These are phyloP conservation scores for Chaetoderma sp. DNA, from an alignment of 2,888 invertebrate genomes.

Conservation along the genomic window DNA sequence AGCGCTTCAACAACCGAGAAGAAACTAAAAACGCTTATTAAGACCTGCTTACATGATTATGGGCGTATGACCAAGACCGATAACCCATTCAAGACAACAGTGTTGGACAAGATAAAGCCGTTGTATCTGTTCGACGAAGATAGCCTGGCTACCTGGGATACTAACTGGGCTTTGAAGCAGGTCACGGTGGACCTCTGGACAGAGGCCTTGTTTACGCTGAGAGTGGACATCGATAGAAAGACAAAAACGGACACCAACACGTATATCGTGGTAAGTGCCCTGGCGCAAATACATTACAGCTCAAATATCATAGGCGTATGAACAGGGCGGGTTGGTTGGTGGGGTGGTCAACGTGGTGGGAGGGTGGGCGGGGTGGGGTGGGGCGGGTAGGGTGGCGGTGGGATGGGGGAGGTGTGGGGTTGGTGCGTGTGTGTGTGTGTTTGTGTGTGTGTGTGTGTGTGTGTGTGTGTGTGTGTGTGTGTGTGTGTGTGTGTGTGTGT, in stretches of 20 bases:
- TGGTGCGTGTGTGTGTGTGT: too few relatives aligned
- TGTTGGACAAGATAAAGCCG: neutral
- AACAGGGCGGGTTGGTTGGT: too few relatives aligned
- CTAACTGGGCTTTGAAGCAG: constrained; percentile 42
- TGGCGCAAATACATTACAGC: too few relatives aligned
- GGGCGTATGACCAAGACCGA: neutral
- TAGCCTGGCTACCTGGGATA: constrained; percentile 30
- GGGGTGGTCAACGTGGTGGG: too few relatives aligned
- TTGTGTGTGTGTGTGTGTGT: too few relatives aligned
- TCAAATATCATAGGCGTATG: too few relatives aligned
- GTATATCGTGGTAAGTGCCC: constrained; percentile 1
- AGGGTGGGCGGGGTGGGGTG: too few relatives aligned
- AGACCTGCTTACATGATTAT: constrained; percentile 1
- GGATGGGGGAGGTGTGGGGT: too few relatives aligned
- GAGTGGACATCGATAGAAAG: neutral
- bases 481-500: too few relatives aligned
- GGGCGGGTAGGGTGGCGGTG: too few relatives aligned
- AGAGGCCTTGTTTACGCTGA: constrained; percentile 42
- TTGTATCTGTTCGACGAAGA: constrained; percentile 25
- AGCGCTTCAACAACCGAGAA: neutral
- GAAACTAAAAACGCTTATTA: constrained; percentile 3
- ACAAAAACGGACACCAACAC: neutral
- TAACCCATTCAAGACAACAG: neutral
- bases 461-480: too few relatives aligned
- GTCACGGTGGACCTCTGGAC: constrained; percentile 56